A percentile compares a stretch with the other conserved stretches of the same genome.
These are phyloP conservation scores for Podiceps cristatus DNA, from an alignment of 2,113 vertebrate genomes.

Conservation along the genomic window DNA sequence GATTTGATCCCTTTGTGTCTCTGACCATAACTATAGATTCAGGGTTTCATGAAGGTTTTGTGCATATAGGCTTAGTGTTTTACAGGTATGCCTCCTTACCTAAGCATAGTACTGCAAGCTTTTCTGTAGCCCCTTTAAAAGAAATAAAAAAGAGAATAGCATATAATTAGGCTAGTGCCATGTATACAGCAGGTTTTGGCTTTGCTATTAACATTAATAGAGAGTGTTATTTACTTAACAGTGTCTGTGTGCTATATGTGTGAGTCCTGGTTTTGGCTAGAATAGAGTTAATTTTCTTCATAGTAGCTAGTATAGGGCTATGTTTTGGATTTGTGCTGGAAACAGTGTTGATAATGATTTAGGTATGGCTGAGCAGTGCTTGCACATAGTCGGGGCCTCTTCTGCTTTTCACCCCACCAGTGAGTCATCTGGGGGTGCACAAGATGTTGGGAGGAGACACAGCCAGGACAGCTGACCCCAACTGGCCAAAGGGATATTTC, in stretches of 20 bases:
- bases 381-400: too few relatives aligned
- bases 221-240: background rate
- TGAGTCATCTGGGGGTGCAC: too few relatives aligned
- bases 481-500: too few relatives aligned
- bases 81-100: background rate
- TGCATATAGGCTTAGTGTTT: background rate
- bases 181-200: background rate
- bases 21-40: background rate
- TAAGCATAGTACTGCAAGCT: background rate
- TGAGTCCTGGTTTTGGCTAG: too few relatives aligned
- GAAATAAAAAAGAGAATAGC: background rate
- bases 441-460: too few relatives aligned
- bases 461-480: too few relatives aligned
- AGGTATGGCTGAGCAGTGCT: too few relatives aligned
- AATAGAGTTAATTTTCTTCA: too few relatives aligned
- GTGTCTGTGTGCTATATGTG: background rate
- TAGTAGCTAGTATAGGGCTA: too few relatives aligned
- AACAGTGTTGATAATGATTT: too few relatives aligned
- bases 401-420: too few relatives aligned
- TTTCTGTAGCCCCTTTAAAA: background rate
- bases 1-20: background rate
- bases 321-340: too few relatives aligned
- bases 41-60: background rate
- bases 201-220: background rate
- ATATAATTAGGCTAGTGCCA: background rate